Evolutionary conservation across 2,113 vertebrate species (phyloP).

Genomic region (Colaptes auratus): DNA sequence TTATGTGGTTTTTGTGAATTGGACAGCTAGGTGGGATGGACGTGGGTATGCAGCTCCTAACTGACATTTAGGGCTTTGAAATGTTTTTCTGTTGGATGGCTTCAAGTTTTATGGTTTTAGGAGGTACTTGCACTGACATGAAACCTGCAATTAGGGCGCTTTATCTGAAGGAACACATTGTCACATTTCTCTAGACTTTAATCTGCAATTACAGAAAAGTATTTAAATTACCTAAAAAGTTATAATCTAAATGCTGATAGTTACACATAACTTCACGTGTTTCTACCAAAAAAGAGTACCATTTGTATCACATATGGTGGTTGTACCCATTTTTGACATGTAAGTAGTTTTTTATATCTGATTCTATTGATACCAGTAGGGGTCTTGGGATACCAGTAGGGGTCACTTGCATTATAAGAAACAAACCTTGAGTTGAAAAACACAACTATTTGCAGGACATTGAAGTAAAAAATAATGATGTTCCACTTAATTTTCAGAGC

Average conservation of each 20-base stretch:
- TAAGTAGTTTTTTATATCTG: not conserved
- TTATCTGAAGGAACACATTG: not conserved
- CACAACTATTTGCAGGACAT: not conserved
- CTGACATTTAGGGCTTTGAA: not conserved
- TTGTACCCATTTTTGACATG: not conserved
- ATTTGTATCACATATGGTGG: not conserved
- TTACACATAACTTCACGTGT: not conserved
- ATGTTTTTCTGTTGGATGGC: not conserved
- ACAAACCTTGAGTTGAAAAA: not conserved
- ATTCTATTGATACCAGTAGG: not conserved
- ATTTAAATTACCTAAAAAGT: not conserved
- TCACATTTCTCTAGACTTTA: not conserved
- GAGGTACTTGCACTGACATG: not conserved
- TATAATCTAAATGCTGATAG: not conserved
- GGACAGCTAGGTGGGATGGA: not conserved
- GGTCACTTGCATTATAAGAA: constrained; percentile 51
- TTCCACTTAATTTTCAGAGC: constrained; percentile 76
- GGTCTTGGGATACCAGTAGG: constrained; percentile 39
- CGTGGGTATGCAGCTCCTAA: not conserved
- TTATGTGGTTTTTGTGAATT: not conserved
- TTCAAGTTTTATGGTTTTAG: not conserved
- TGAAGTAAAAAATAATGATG: not conserved
- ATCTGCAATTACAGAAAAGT: not conserved
- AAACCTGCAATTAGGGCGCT: not conserved
- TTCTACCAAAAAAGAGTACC: not conserved